Evolutionary conservation across 2,797 vertebrate genomes (phyloP).

Genomic region (Alfaro cultratus): DNA sequence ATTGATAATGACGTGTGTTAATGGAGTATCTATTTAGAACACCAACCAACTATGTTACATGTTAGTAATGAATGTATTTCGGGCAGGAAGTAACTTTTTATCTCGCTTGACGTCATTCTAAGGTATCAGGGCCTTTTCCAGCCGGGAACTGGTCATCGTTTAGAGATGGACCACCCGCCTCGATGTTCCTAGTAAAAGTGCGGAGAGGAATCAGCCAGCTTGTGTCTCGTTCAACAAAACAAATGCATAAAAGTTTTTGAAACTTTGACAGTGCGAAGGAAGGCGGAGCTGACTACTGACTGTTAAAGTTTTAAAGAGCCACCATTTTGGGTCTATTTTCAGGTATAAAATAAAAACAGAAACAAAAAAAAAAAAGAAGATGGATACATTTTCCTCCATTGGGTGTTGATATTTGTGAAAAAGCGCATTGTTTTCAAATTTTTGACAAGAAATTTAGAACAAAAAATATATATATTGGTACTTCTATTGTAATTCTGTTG

Average conservation of each 20-base stretch:
- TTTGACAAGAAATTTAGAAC: background rate
- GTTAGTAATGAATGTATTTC: no score
- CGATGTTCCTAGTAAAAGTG: no score
- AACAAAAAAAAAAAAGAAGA: background rate
- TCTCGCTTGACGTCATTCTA: no score
- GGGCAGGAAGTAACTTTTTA: no score
- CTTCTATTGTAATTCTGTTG: background rate
- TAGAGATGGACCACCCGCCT: no score
- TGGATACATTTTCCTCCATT: background rate
- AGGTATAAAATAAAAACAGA: background rate
- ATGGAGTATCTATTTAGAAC: no score
- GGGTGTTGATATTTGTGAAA: background rate
- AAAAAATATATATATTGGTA: background rate
- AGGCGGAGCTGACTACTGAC: background rate
- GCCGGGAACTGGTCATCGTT: no score
- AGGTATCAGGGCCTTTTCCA: no score
- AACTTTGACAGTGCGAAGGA: background rate
- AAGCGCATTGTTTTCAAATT: no score
- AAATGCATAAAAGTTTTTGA: background rate
- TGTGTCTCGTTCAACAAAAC: background rate
- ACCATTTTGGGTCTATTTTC: background rate
- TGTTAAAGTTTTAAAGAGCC: background rate
- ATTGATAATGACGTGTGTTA: no score
- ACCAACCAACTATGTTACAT: no score
- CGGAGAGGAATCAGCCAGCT: no score